phyloP scores from a whole-genome alignment of 92 coral and sea anemone genomes.

The Blastomussa wellsi region DNA sequence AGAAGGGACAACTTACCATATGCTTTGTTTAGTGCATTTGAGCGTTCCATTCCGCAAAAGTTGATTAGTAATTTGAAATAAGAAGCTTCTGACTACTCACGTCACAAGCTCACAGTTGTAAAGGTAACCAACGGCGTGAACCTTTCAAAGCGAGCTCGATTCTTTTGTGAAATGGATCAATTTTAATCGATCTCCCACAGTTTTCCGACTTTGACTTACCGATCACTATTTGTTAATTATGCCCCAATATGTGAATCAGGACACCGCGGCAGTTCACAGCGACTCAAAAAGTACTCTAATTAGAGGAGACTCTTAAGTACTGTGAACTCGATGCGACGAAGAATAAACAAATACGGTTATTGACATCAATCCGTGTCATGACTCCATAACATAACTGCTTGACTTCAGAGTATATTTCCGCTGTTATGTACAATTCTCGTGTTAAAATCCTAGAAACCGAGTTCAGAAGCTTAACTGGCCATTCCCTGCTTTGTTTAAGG shows the following conservation, averaged over 20 bases:
- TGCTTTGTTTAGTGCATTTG: background rate
- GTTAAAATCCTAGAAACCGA: background rate
- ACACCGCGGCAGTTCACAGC: conserved; percentile 1
- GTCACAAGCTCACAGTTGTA: background rate
- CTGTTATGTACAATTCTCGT: background rate
- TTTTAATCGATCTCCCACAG: background rate
- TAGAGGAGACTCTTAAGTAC: background rate
- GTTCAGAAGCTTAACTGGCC: background rate
- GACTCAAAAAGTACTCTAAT: background rate
- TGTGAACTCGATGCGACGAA: background rate
- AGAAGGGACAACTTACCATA: background rate
- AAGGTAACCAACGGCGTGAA: no score
- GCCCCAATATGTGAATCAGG: background rate
- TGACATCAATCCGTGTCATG: background rate
- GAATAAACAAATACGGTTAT: background rate
- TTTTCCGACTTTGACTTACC: background rate
- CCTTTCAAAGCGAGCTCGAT: background rate
- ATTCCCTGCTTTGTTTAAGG: background rate
- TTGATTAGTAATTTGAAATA: background rate
- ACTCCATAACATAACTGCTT: background rate
- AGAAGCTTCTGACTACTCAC: background rate
- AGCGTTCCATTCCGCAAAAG: background rate
- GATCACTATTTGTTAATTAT: conserved; percentile 2
- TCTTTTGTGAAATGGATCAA: background rate
- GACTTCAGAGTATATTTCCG: background rate